These are phyloP conservation scores for Heterochromis multidens DNA, from an alignment of 2,113 vertebrate genomes.

Conservation along the genomic window DNA sequence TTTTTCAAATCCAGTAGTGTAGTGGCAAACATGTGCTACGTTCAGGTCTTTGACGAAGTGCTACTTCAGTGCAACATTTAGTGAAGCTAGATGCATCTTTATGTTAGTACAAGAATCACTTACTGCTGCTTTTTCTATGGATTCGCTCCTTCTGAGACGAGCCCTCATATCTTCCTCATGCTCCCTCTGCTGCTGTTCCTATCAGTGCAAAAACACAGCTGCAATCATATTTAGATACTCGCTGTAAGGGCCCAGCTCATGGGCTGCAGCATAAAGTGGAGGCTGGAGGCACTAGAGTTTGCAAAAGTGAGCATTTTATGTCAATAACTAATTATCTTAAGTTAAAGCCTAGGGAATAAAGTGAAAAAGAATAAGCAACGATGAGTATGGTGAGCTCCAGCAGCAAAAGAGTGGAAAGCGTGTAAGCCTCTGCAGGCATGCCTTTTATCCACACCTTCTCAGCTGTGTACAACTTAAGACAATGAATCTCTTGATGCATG, in stretches of 20 bases:
- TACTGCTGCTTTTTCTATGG: slow-evolving; percentile 83
- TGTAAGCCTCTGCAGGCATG: not conserved
- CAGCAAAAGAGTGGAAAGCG: not conserved
- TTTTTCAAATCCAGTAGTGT: not conserved
- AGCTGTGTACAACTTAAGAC: not conserved
- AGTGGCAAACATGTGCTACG: not conserved
- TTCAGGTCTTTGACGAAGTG: not conserved
- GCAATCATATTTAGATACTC: not conserved
- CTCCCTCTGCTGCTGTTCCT: slow-evolving; percentile 76
- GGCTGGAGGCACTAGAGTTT: not conserved
- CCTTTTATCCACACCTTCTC: not conserved
- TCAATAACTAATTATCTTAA: not conserved
- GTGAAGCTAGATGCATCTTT: not conserved
- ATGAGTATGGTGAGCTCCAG: not conserved
- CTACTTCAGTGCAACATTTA: not conserved
- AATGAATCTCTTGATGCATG: no score
- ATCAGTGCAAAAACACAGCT: slow-evolving; percentile 20
- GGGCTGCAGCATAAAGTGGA: not conserved
- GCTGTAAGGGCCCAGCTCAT: not conserved
- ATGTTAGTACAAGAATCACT: slow-evolving; percentile 42
- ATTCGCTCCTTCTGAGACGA: slow-evolving; percentile 73
- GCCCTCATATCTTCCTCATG: slow-evolving; percentile 78
- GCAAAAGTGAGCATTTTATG: not conserved
- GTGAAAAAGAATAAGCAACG: not conserved
- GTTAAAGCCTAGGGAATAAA: no score